Evolutionary conservation across 2,797 vertebrate genomes (phyloP).

Genomic region (Macropus fuliginosus): DNA sequence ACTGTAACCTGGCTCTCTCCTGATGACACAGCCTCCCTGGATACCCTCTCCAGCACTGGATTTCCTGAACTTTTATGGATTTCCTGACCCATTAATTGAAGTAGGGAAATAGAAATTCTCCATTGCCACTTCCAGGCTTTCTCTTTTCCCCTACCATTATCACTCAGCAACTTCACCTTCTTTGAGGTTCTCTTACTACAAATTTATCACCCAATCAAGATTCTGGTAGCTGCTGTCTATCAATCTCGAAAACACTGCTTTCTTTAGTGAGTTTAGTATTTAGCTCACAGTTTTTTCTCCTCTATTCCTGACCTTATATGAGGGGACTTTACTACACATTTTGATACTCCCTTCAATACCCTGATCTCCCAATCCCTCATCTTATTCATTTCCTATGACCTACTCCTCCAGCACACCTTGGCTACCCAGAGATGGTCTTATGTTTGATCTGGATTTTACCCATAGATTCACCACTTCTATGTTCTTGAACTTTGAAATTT

Average conservation of each 20-base stretch:
- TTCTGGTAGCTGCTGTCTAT: not conserved
- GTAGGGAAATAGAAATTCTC: not conserved
- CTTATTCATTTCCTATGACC: not conserved
- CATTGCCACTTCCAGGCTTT: not conserved
- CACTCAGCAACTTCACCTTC: not conserved
- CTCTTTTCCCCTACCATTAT: not conserved
- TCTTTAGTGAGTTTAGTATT: not conserved
- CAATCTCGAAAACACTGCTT: not conserved
- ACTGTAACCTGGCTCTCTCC: not conserved
- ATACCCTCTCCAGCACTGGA: not conserved
- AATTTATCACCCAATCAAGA: not conserved
- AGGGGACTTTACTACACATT: too few species aligned
- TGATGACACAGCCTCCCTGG: not conserved
- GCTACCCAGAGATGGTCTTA: not conserved
- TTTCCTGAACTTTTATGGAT: not conserved
- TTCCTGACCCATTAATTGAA: not conserved
- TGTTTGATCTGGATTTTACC: not conserved
- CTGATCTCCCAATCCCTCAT: not conserved
- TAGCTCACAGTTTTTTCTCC: not conserved
- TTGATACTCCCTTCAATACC: too few species aligned
- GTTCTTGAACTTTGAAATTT: not conserved
- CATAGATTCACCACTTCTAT: not conserved
- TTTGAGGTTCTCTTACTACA: not conserved
- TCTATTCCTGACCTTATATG: not conserved
- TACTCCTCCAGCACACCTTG: not conserved